Conservation (phyloP, 1,140 invertebrate genomes). For the Geopemphigus sp. region DNA sequence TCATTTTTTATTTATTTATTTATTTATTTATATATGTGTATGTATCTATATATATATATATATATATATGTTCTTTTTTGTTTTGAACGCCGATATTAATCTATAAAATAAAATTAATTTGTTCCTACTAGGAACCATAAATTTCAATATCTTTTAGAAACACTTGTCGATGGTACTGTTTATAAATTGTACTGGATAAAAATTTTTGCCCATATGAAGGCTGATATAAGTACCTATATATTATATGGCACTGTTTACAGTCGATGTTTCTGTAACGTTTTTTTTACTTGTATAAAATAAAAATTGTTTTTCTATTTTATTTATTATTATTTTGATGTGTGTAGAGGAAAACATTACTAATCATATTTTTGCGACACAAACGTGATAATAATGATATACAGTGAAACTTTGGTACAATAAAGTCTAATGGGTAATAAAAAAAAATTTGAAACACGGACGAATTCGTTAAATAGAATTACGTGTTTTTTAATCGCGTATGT, state of each 20-base stretch:
- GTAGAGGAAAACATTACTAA: not conserved
- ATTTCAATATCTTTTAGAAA: constrained; percentile 18
- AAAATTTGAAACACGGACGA: no score
- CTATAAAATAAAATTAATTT: constrained; percentile 21
- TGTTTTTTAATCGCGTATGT: no score
- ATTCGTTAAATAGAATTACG: no score
- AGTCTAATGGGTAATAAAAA: no score
- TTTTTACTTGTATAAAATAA: constrained; percentile 49
- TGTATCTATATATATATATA: not conserved
- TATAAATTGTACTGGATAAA: constrained; percentile 39
- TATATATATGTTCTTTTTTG: not conserved
- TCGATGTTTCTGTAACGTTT: constrained; percentile 44
- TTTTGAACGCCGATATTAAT: not conserved
- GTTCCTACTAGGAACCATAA: constrained; percentile 34
- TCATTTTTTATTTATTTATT: constrained; percentile 43
- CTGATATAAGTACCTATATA: constrained; percentile 50
- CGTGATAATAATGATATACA: no score
- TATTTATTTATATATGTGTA: constrained; percentile 26
- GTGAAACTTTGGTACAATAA: no score
- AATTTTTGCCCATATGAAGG: constrained; percentile 40
- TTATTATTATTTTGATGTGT: constrained; percentile 8
- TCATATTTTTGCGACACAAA: no score
- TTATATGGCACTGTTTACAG: constrained; percentile 44
- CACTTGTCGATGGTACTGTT: constrained; percentile 26
- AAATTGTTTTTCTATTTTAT: constrained; percentile 45